A percentile compares a stretch with the other conserved stretches of the same genome.
These are phyloP conservation scores for Drosophila ohnishii DNA, from an alignment of 1,140 invertebrate species.

Conservation along the genomic window DNA sequence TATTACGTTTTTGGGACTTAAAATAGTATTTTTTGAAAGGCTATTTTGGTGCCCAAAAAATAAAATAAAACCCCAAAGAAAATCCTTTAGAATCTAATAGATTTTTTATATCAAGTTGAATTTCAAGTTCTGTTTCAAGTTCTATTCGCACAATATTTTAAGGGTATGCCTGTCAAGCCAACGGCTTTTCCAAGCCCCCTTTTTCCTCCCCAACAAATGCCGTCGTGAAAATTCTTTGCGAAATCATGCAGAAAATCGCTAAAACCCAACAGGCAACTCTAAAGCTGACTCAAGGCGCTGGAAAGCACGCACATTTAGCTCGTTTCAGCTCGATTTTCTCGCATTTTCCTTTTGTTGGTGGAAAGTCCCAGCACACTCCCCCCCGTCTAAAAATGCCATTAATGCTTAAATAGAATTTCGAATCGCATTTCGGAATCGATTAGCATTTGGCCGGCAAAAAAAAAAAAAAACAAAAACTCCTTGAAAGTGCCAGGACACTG, in stretches of 20 bases:
- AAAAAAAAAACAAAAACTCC: not conserved
- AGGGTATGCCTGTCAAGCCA: conserved; percentile 22
- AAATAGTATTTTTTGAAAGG: too few relatives aligned
- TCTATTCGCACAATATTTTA: not conserved
- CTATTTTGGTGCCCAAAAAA: too few relatives aligned
- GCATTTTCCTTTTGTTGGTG: conserved; percentile 9
- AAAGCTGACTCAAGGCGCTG: conserved; percentile 31
- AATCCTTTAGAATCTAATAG: not conserved
- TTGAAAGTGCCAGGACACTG: not conserved
- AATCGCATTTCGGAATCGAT: conserved; percentile 61
- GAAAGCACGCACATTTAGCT: conserved; percentile 42
- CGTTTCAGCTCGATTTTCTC: conserved; percentile 13
- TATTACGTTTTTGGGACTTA: too few relatives aligned
- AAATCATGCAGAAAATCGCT: conserved; percentile 61
- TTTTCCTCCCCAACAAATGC: not conserved
- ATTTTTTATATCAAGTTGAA: not conserved
- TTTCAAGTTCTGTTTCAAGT: not conserved
- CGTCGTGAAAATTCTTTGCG: conserved; percentile 50
- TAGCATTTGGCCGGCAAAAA: conserved; percentile 32
- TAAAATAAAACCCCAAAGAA: too few relatives aligned
- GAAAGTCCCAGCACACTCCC: not conserved
- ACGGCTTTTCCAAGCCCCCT: conserved; percentile 12
- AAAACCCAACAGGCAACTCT: conserved; percentile 37
- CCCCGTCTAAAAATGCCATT: conserved; percentile 47
- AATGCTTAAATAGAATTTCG: conserved; percentile 69